Conservation (phyloP, 1,140 invertebrate genomes). For the Aphis craccivora region DNA sequence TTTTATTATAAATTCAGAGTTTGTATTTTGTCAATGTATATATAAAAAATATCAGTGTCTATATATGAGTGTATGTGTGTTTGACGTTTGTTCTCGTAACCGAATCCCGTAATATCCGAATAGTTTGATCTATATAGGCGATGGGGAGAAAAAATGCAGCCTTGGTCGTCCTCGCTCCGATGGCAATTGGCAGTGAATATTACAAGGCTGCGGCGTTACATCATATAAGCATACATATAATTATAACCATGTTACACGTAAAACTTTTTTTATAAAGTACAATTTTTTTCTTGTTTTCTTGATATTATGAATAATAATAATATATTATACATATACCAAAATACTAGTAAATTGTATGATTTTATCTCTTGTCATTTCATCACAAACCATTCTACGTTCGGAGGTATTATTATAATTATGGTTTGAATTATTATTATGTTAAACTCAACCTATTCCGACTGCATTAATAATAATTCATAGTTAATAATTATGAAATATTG, state of each 20-base stretch:
- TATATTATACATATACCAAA: neutral
- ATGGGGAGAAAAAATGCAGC: neutral
- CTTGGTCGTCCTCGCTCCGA: neutral
- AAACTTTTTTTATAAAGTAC: neutral
- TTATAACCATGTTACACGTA: neutral
- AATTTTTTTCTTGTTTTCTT: neutral
- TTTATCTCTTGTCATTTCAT: neutral
- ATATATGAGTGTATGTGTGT: neutral
- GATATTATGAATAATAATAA: neutral
- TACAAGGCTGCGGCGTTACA: neutral
- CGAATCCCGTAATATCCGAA: neutral
- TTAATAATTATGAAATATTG: no score
- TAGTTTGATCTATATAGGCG: neutral
- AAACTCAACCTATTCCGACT: no score
- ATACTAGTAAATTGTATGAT: no score
- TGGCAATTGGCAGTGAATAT: constrained; percentile 32
- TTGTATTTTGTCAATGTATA: neutral
- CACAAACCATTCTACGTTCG: neutral
- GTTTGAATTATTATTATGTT: neutral
- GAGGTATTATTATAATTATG: neutral
- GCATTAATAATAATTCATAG: no score
- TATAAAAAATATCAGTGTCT: neutral
- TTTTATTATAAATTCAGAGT: neutral
- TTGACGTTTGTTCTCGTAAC: neutral
- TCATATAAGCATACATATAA: neutral